phyloP scores from a whole-genome alignment of 2,113 vertebrate species.

The Psilopsiagon aymara region DNA sequence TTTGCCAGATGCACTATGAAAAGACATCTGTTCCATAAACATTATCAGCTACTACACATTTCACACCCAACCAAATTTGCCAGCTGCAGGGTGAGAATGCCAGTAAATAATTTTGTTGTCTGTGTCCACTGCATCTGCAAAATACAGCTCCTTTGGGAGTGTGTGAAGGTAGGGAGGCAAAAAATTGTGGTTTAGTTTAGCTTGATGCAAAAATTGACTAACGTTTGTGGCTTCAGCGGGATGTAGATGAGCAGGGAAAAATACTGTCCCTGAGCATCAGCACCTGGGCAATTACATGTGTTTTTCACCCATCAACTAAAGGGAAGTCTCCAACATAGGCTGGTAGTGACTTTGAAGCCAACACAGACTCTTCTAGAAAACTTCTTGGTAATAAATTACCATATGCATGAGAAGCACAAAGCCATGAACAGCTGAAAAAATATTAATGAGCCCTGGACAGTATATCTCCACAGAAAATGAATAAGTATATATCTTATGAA shows the following conservation, averaged over 20 bases:
- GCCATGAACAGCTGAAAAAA: background rate
- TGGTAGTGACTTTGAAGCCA: background rate
- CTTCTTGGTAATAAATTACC: background rate
- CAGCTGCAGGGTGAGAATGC: background rate
- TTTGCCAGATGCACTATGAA: background rate
- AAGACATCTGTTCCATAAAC: slow-evolving; percentile 4
- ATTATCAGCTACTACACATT: slow-evolving; percentile 26
- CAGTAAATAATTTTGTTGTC: background rate
- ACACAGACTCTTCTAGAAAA: background rate
- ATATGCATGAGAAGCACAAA: background rate
- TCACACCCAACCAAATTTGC: background rate
- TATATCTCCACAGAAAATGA: background rate
- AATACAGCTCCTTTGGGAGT: background rate
- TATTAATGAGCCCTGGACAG: background rate
- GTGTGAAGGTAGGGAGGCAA: background rate
- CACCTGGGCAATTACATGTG: background rate
- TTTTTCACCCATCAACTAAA: background rate
- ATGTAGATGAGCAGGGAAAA: background rate
- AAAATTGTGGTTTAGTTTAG: background rate
- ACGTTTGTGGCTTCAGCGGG: background rate
- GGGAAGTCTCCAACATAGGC: background rate
- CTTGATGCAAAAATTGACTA: background rate
- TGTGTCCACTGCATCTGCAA: background rate
- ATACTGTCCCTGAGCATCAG: background rate
- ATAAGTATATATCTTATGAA: background rate